A percentile compares a stretch with the other conserved stretches of the same genome.
These are phyloP conservation scores for Drosophila insularis DNA, from an alignment of 1,140 invertebrate species.

Conservation along the genomic window DNA sequence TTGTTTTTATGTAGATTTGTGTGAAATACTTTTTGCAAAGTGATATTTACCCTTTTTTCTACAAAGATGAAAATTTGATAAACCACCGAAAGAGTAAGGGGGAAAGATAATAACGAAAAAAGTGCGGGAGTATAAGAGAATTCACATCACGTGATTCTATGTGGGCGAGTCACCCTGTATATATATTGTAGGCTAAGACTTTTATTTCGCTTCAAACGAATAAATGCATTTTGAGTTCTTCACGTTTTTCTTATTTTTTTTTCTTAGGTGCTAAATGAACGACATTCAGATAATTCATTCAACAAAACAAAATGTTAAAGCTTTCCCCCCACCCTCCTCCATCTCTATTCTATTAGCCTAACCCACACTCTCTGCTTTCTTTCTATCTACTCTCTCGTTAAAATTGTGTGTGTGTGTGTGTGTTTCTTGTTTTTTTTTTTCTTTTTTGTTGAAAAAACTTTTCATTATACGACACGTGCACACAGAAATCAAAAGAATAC, in stretches of 20 bases:
- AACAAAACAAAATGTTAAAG: not conserved
- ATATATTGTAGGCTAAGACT: not conserved
- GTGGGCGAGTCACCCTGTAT: not conserved
- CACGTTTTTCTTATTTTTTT: not conserved
- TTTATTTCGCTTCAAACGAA: not conserved
- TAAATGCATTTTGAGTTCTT: not conserved
- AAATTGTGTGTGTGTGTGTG: too few relatives aligned
- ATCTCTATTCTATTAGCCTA: not conserved
- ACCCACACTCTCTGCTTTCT: not conserved
- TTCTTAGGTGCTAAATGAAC: not conserved
- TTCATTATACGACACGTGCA: constrained; percentile 1
- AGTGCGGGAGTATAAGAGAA: not conserved
- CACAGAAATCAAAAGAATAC: not conserved
- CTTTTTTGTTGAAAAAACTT: not conserved
- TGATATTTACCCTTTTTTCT: not conserved
- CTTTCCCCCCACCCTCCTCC: not conserved
- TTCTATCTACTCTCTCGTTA: not conserved
- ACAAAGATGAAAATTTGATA: constrained; percentile 1
- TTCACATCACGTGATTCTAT: not conserved
- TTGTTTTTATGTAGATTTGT: too few relatives aligned
- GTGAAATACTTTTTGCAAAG: too few relatives aligned
- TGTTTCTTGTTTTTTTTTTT: too few relatives aligned
- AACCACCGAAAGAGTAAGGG: not conserved
- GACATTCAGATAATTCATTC: not conserved
- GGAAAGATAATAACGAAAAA: not conserved